A percentile compares a stretch with the other conserved stretches of the same genome.
phyloP scores from a whole-genome alignment of 2,888 invertebrate genomes.

The Teleogryllus oceanicus region DNA sequence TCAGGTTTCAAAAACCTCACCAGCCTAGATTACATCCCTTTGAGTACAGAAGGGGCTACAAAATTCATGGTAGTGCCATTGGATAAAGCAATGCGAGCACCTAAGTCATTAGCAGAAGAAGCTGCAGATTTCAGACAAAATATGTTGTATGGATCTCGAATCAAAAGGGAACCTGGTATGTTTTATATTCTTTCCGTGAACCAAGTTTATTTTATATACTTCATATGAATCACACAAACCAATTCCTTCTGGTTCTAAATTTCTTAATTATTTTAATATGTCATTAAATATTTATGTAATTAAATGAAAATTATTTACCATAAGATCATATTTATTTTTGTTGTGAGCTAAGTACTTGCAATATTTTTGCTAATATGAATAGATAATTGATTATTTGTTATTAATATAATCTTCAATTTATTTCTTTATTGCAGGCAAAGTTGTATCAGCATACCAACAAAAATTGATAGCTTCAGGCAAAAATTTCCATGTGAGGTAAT shows the following conservation, averaged over 20 bases:
- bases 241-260: too few species aligned
- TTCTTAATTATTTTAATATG: too few species aligned
- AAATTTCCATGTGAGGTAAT: slow-evolving; percentile 26
- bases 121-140: slow-evolving; percentile 33
- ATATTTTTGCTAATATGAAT: too few species aligned
- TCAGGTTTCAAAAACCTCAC: slow-evolving; percentile 12
- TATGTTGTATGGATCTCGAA: slow-evolving; percentile 32
- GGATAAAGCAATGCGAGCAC: slow-evolving; percentile 26
- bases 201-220: not conserved
- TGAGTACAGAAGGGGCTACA: slow-evolving; percentile 28
- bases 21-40: slow-evolving; percentile 34
- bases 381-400: too few species aligned
- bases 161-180: slow-evolving; percentile 33
- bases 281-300: too few species aligned
- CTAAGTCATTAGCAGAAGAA: slow-evolving; percentile 29
- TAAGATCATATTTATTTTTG: too few species aligned
- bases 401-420: not conserved
- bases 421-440: slow-evolving; percentile 28
- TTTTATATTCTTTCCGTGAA: slow-evolving; percentile 23
- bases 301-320: too few species aligned
- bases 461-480: slow-evolving; percentile 30
- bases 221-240: too few species aligned
- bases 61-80: slow-evolving; percentile 36
- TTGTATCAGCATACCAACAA: slow-evolving; percentile 23
- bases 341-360: too few species aligned